These are phyloP conservation scores for Holothuria leucospilota DNA, from an alignment of 53 echinoderm and acorn worm species.

Conservation along the genomic window DNA sequence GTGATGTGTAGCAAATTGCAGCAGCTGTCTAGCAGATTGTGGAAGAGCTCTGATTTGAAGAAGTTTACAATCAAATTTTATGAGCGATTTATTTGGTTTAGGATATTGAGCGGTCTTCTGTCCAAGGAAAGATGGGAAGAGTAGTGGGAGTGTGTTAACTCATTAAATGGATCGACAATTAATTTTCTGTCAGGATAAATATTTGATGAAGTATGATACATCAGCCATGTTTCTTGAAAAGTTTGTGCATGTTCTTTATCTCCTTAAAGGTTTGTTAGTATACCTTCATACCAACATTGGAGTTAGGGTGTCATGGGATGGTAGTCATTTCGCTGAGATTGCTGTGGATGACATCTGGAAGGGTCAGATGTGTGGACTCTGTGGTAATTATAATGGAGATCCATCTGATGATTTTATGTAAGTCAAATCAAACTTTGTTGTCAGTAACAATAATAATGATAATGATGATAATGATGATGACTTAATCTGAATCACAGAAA, in stretches of 20 bases:
- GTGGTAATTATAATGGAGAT: slow-evolving; percentile 90
- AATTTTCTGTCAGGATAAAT: not conserved
- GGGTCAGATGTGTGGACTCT: slow-evolving; percentile 87
- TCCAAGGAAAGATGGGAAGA: too few species aligned
- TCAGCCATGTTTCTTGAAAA: not conserved
- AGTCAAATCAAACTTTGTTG: not conserved
- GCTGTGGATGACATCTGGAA: slow-evolving; percentile 82
- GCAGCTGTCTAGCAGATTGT: too few species aligned
- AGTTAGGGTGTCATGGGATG: slow-evolving; percentile 90
- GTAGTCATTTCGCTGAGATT: slow-evolving; percentile 88
- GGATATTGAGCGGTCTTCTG: too few species aligned
- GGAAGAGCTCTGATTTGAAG: too few species aligned
- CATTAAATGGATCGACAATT: not conserved
- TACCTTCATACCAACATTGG: slow-evolving; percentile 93
- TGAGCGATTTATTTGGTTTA: too few species aligned
- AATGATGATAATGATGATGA: too few species aligned
- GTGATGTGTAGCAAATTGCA: too few species aligned
- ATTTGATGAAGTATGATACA: not conserved
- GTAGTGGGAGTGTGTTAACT: too few species aligned
- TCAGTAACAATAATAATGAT: too few species aligned
- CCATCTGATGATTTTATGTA: slow-evolving; percentile 89
- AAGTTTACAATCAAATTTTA: too few species aligned
- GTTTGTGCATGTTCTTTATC: not conserved
- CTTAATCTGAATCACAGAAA: too few species aligned
- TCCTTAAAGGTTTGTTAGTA: slow-evolving; percentile 77